Percentiles rank a stretch among this genome's conserved stretches.
phyloP scores from a whole-genome alignment of 2,888 invertebrate species.

The Isoperla grammatica region DNA sequence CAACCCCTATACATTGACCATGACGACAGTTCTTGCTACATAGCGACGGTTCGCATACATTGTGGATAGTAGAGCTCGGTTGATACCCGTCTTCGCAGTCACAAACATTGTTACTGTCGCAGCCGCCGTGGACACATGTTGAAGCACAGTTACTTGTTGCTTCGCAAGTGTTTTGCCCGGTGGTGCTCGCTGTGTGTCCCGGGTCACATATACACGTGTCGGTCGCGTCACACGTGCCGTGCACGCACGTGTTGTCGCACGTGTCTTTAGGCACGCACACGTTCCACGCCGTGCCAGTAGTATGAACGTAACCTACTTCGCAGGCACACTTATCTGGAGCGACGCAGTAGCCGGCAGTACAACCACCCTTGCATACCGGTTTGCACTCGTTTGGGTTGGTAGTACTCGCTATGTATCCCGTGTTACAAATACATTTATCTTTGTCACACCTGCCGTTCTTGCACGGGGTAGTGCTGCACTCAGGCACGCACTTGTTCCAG shows the following conservation, averaged over 20 bases:
- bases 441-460: no score
- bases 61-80: neutral
- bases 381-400: no score
- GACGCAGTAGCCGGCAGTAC: neutral
- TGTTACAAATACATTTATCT: no score
- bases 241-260: neutral
- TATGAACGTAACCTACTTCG: neutral
- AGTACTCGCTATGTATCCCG: no score
- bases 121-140: no score
- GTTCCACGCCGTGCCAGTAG: neutral
- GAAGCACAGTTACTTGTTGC: no score
- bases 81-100: no score
- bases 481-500: no score
- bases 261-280: neutral
- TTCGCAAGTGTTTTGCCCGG: no score
- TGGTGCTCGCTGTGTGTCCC: neutral
- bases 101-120: no score
- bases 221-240: neutral
- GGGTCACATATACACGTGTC: neutral
- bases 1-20: neutral
- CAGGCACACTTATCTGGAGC: neutral
- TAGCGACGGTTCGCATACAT: neutral
- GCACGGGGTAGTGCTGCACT: no score
- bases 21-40: neutral
- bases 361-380: no score